These are phyloP conservation scores for Fregata magnificens DNA, from an alignment of 2,113 vertebrate species.

Conservation along the genomic window DNA sequence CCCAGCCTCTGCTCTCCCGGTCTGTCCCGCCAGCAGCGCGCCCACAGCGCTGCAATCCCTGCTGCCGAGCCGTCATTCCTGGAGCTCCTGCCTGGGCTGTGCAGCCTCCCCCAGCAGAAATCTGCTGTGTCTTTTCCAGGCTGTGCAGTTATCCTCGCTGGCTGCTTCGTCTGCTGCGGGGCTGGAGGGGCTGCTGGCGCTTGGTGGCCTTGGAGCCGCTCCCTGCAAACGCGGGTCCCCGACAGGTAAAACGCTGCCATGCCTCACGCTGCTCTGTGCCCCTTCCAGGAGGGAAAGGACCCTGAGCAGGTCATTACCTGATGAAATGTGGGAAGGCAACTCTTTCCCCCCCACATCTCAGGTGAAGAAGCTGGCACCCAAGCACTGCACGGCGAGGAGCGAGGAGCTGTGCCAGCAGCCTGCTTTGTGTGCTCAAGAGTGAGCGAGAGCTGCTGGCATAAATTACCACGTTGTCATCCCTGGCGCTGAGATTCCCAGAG, in stretches of 20 bases:
- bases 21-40: background rate
- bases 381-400: accelerated
- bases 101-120: background rate
- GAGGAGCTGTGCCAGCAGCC: background rate
- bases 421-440: background rate
- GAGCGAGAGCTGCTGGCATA: background rate
- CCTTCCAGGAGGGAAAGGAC: background rate
- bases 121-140: background rate
- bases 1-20: background rate
- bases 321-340: background rate
- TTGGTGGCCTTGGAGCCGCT: background rate
- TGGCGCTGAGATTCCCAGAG: background rate
- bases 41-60: background rate
- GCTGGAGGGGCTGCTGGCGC: background rate
- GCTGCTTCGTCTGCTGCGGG: background rate
- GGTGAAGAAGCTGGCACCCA: background rate
- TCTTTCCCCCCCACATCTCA: accelerated
- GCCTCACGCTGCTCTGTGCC: accelerated
- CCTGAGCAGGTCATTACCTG: background rate
- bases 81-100: background rate
- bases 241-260: accelerated
- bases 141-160: background rate
- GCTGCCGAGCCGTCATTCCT: background rate
- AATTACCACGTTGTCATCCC: background rate
- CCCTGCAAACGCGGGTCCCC: background rate